Conservation (phyloP, 2,888 invertebrate genomes). For the Caenorhabditis sinica region DNA sequence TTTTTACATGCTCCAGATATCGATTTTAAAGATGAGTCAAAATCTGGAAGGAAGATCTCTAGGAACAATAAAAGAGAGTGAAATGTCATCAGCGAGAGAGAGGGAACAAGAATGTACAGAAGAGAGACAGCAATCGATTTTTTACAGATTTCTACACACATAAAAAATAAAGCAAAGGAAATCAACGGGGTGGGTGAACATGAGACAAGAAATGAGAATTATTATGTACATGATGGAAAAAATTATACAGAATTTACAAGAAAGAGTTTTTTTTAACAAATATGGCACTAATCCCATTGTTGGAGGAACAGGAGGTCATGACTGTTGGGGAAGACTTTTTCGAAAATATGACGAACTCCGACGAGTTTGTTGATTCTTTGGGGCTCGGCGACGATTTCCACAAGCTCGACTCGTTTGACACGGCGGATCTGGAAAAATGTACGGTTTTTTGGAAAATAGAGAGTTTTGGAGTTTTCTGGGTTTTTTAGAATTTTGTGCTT, state of each 20-base stretch:
- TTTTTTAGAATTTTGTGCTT: too few relatives aligned
- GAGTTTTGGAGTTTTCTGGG: neutral
- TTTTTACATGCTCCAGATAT: neutral
- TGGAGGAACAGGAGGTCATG: constrained; percentile 72
- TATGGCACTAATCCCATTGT: constrained; percentile 67
- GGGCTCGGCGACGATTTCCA: constrained; percentile 74
- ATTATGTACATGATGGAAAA: constrained; percentile 22
- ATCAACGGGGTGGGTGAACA: too few relatives aligned
- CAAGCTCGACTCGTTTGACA: constrained; percentile 70
- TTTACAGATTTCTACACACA: neutral
- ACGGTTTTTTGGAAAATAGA: neutral
- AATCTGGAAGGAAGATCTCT: neutral
- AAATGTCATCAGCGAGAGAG: constrained; percentile 8
- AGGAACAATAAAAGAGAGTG: neutral
- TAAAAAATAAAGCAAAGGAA: too few relatives aligned
- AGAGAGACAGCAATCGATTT: neutral
- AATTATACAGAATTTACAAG: constrained; percentile 12
- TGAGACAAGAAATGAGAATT: neutral
- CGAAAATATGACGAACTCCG: constrained; percentile 66
- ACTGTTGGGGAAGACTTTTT: constrained; percentile 74
- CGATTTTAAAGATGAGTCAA: too few relatives aligned
- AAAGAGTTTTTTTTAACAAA: neutral
- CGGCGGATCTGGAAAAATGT: constrained; percentile 68
- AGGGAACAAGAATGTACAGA: neutral
- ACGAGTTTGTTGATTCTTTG: constrained; percentile 70